Evolutionary conservation across 1,140 invertebrate genomes (phyloP), one percentile per base, ranked within the genome.

Genomic region (Orussus abietinus): DNA sequence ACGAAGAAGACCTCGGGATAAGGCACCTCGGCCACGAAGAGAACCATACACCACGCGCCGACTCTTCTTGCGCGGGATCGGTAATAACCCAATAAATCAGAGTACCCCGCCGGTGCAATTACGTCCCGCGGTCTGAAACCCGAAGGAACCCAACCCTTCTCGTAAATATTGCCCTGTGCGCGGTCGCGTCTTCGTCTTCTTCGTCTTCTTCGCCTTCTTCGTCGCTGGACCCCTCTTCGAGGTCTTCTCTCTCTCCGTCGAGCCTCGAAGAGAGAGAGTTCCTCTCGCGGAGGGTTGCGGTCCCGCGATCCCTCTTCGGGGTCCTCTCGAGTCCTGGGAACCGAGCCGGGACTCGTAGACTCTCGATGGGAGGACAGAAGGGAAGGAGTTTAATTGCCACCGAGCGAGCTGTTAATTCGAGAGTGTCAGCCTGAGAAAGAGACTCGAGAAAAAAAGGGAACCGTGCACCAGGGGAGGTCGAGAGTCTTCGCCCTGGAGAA

Each of bases 31-130:
- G 12, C 20, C 28, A 38, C 22, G 39, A 47, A 32, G 44, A 50
- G 47, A 35, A 41, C 55, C 55, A 59, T 62, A 62, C 47, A 56
- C 49, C 52, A 62, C 55, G 42, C 45, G 43, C 38, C n/a, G 18
- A 42, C 47, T 65, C 46, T 59, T 52, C 57, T 62, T 58, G 51
- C 50, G 39, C 60, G 47, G 53, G 56, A 60, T 58, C 56, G 38
- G 60, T 67, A 67, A 67, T 67, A 64, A 67, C 53, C 64, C 63
- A 68, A 68, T 68, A 68, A 66, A 68, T 68, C 64, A 67, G 60
- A 41, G 52, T 55, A 59, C 47, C 61, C 51, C 43, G 57, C 47
- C 56, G 47, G 53, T 66, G 62, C 65, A 66, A 66, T 68, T 68
- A 66, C 60, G 50, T 53, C 48, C 45, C 45, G 45, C 48, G 52